Base-by-base conservation (phyloP, 2,113 vertebrate species). In the Leptodactylus fuscus region DNA sequence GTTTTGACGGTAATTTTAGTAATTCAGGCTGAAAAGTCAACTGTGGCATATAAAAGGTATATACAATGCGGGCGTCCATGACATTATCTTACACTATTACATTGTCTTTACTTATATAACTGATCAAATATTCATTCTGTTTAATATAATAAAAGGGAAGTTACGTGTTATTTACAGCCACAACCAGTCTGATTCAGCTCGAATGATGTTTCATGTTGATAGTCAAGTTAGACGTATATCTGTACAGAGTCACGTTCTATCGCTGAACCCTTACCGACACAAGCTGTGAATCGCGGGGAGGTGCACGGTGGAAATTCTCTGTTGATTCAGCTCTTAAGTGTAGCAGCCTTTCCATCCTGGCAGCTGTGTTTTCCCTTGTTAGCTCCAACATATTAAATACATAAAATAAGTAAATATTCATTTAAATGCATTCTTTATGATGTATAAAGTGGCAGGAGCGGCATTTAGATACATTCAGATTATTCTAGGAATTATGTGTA, bases 321-420 rank as follows among this genome's bases (percentile, higher is more conserved):
- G 22, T 41, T 41, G 41, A 71, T 71, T n/a, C n/a, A 15, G 44
- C 44, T 48, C 41, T 48, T 29, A 18, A 29, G 44, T 16, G 44
- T 29, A 27, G 11, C 71, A 74, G 71, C 41, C 11, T 11, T 74
- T 29, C 13, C n/a, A 24, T 38, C 69, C 10, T 24, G 22, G 12
- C n/a, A 74, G 71, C 71, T 74, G 71, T 44, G 36, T 48, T 75
- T 75, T 49, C 24, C 24, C 73, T 15, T 75, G 73, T 75, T 48
- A 75, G 24, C 24, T 0, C 12, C 22, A 75, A 49, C 73, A 48
- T 75, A 46, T n/a, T 75, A 75, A 75, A 75, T 29, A 24, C 36
- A 71, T 41, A 71, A 71, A 71, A 71, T 71, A 44, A 22, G 36
- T 36, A 67, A 67, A 18, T 67, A 34, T 67, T 34, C 27, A 67